Percentiles rank a stretch among this genome's conserved stretches.
These are phyloP conservation scores for Lipotes vexillifer DNA, from an alignment of 2,113 vertebrate species.

Conservation along the genomic window DNA sequence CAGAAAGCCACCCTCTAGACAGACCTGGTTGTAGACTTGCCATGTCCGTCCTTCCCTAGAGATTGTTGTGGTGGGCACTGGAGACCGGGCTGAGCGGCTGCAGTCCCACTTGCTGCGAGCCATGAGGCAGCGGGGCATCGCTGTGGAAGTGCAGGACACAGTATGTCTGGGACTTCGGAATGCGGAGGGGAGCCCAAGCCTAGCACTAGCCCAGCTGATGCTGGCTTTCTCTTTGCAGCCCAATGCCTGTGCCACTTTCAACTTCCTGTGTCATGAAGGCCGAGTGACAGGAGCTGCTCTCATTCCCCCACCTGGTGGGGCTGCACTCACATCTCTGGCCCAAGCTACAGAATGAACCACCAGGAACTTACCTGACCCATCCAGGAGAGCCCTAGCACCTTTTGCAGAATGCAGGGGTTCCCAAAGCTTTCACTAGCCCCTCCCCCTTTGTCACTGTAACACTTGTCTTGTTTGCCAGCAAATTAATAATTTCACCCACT, in stretches of 20 bases:
- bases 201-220: neutral
- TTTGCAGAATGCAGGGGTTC: neutral
- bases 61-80: conserved; percentile 95
- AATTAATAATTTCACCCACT: neutral
- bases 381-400: neutral
- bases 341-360: neutral
- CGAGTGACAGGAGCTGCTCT: conserved; percentile 88
- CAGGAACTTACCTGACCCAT: neutral
- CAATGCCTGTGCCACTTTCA: conserved; percentile 97
- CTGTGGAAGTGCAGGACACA: conserved; percentile 96
- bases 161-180: conserved; percentile 74
- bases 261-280: conserved; percentile 90
- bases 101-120: conserved; percentile 78
- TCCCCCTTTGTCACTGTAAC: neutral
- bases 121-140: conserved; percentile 87
- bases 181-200: neutral
- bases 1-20: neutral
- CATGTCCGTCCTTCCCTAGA: conserved; percentile 76
- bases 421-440: neutral
- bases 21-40: no score
- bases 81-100: conserved; percentile 84
- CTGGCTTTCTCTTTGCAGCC: conserved; percentile 79
- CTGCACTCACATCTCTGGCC: neutral
- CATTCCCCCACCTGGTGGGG: conserved; percentile 84
- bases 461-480: neutral